Evolutionary conservation across 2,113 vertebrate genomes (phyloP).

Genomic region (Sinosuthora webbiana): DNA sequence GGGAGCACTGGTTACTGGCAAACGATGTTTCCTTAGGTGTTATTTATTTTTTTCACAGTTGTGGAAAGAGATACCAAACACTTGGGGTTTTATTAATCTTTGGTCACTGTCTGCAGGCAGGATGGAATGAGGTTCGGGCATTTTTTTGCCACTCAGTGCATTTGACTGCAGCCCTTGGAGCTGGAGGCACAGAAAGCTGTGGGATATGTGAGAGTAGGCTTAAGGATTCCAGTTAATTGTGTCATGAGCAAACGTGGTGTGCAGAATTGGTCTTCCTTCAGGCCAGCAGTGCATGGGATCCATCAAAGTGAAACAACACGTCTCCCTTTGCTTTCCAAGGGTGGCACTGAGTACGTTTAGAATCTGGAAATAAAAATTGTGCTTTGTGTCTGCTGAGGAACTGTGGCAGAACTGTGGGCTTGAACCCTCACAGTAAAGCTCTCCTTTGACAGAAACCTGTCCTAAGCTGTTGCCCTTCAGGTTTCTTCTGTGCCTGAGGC

Average conservation of each 20-base stretch:
- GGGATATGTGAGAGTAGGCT: neutral
- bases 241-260: accelerated
- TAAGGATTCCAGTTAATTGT: neutral
- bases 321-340: neutral
- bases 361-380: neutral
- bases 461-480: neutral
- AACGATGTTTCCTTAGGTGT: neutral
- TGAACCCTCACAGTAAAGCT: neutral
- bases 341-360: neutral
- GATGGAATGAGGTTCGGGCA: neutral
- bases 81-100: neutral
- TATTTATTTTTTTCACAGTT: neutral
- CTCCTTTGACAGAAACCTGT: neutral
- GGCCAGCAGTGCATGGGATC: neutral
- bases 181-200: neutral
- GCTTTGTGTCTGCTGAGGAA: accelerated
- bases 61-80: neutral
- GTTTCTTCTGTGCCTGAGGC: neutral
- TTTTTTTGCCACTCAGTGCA: neutral
- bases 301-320: neutral
- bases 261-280: neutral
- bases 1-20: neutral
- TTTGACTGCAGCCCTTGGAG: neutral
- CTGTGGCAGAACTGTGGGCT: neutral
- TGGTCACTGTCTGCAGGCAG: neutral